Evolutionary conservation across 2,797 vertebrate species (phyloP).

Genomic region (Garrulus glandarius): DNA sequence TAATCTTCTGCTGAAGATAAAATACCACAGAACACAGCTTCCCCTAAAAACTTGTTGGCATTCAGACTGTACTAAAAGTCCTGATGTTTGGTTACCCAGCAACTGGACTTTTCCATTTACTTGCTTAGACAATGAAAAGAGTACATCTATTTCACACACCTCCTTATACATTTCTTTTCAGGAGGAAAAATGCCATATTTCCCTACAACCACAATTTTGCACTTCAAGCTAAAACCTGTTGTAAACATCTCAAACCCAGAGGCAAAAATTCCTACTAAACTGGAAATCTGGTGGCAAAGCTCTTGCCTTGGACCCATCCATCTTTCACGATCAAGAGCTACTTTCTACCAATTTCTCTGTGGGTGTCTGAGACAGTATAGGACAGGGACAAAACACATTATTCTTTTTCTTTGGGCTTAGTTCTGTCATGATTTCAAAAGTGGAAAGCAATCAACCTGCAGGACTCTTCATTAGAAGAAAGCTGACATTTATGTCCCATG

Average conservation of each 20-base stretch:
- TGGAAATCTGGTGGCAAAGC: conserved; percentile 27
- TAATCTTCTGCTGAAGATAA: conserved; percentile 5
- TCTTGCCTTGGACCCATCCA: conserved; percentile 21
- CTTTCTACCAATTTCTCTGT: conserved; percentile 27
- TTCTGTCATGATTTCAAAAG: conserved; percentile 43
- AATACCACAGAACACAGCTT: background rate
- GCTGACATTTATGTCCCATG: background rate
- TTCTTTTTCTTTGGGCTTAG: conserved; percentile 32
- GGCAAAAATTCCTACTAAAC: conserved; percentile 25
- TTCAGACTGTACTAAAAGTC: conserved; percentile 18
- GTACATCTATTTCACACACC: background rate
- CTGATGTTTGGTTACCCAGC: conserved; percentile 3
- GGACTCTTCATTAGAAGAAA: conserved; percentile 28
- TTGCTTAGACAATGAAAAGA: conserved; percentile 2
- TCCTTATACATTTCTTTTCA: background rate
- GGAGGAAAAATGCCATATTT: conserved; percentile 14
- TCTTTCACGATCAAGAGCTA: conserved; percentile 52
- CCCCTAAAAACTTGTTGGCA: background rate
- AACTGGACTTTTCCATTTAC: conserved; percentile 5
- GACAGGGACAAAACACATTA: background rate
- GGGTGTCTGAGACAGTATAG: background rate
- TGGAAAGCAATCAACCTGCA: conserved; percentile 20
- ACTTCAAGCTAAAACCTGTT: conserved; percentile 23
- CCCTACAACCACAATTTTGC: conserved; percentile 38
- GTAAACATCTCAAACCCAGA: conserved; percentile 55